Conservation (phyloP, 2,797 vertebrate genomes). For the Gymnoscopelus braueri region DNA sequence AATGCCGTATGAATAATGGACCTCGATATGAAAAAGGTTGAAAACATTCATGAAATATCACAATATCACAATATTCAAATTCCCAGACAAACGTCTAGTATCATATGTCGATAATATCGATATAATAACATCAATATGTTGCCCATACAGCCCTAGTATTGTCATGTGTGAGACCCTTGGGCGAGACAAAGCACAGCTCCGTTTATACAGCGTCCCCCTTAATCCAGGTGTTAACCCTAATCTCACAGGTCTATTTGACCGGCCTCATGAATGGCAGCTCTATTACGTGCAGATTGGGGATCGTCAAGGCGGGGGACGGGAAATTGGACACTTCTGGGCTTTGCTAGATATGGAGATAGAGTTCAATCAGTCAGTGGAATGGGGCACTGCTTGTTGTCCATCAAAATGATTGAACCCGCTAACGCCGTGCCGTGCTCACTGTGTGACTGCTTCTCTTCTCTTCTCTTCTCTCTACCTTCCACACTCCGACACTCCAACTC, state of each 20-base stretch:
- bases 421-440: constrained; percentile 17
- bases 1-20: no score
- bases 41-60: no score
- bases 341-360: constrained; percentile 48
- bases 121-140: no score
- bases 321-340: constrained; percentile 62
- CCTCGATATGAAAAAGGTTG: no score
- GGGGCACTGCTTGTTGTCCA: constrained; percentile 56
- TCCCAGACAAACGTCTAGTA: no score
- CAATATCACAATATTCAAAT: no score
- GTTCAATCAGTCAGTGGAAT: constrained; percentile 56
- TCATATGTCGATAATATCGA: no score
- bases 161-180: neutral
- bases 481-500: constrained; percentile 22
- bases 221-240: constrained; percentile 28
- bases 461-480: constrained; percentile 29
- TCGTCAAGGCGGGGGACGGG: constrained; percentile 25
- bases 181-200: constrained; percentile 6
- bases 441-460: constrained; percentile 9
- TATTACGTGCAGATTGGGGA: constrained; percentile 61
- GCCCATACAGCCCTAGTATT: no score
- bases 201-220: constrained; percentile 18
- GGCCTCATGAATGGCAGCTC: constrained; percentile 36
- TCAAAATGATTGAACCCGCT: constrained; percentile 54
- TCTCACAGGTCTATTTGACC: constrained; percentile 51